Evolutionary conservation across 2,113 vertebrate species (phyloP).

Genomic region (Elaphurus davidianus): DNA sequence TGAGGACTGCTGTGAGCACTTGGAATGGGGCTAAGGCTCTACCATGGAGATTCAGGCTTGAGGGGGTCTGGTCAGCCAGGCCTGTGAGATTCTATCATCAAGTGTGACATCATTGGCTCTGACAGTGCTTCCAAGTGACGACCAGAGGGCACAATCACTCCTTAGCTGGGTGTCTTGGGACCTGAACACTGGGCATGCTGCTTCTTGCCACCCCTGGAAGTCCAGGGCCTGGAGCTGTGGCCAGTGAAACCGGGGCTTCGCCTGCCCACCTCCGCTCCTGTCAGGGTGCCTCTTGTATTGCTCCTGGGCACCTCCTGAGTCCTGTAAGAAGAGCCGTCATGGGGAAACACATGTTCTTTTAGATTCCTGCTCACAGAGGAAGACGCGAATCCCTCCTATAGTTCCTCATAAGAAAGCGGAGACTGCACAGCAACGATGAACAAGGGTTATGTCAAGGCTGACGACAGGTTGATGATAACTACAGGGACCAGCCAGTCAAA

Average conservation of each 20-base stretch:
- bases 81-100: conserved; percentile 76
- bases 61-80: conserved; percentile 70
- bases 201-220: conserved; percentile 71
- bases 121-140: conserved; percentile 75
- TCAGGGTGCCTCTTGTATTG: background rate
- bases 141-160: conserved; percentile 54
- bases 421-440: background rate
- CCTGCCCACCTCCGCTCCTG: background rate
- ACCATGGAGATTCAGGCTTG: conserved; percentile 65
- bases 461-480: background rate
- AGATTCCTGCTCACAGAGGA: background rate
- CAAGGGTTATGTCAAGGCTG: background rate
- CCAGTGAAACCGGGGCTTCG: conserved; percentile 54
- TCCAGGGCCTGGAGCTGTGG: conserved; percentile 51
- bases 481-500: background rate
- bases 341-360: background rate
- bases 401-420: background rate
- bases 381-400: background rate
- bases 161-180: conserved; percentile 41
- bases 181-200: conserved; percentile 70
- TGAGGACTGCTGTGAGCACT: conserved; percentile 69
- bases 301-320: background rate
- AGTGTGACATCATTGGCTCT: conserved; percentile 77
- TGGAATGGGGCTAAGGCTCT: conserved; percentile 56
- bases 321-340: background rate